Evolutionary conservation across 2,797 vertebrate species (phyloP), one percentile per base, ranked within the genome.

Genomic region (Pogonophryne albipinna): DNA sequence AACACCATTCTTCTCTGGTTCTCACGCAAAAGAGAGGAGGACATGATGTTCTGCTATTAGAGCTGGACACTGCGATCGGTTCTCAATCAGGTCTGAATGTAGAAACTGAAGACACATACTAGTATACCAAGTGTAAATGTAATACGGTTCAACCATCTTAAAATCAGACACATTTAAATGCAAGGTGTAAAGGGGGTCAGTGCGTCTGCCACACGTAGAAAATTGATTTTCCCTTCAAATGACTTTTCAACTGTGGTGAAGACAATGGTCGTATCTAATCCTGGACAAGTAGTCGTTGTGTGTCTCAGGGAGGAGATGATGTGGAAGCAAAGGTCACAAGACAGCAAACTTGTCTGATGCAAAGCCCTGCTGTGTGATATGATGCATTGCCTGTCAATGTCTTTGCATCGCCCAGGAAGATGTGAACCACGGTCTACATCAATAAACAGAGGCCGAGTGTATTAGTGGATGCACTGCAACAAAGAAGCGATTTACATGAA

Each of bases 401-500:
- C 12, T 78, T 65, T 42, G 20, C 64, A 75, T 71, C 59, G 79
- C 27, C 70, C 42, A 14, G 41, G 31, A 55, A 76, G 76, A 64
- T 46, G 6, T 65, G 60, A 38, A 74, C 59, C 53, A 13, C 20
- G 38, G 17, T 41, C 59, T 20, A 67, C 38, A 66, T 74, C 68
- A 79, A 56, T 52, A 20, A 45, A 53, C 60, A 58, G 52, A 44
- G 58, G 69, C 60, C 20, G 15, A 64, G 50, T 74, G 74, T 62
- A 41, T 66, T 68, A 46, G 9, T 74, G 61, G 62, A 78, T 49
- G 61, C 59, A 44, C 11, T 2, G 7, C 20, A 65, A 20, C 53
- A 47, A 76, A 74, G 47, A 46, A 50, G 55, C 6, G 52, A 85
- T 84, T 85, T 87, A 72, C 79, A 83, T 81, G 23, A 72, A 71